Evolutionary conservation across 2,113 vertebrate species (phyloP).

Genomic region (Brachypteracias leptosomus): DNA sequence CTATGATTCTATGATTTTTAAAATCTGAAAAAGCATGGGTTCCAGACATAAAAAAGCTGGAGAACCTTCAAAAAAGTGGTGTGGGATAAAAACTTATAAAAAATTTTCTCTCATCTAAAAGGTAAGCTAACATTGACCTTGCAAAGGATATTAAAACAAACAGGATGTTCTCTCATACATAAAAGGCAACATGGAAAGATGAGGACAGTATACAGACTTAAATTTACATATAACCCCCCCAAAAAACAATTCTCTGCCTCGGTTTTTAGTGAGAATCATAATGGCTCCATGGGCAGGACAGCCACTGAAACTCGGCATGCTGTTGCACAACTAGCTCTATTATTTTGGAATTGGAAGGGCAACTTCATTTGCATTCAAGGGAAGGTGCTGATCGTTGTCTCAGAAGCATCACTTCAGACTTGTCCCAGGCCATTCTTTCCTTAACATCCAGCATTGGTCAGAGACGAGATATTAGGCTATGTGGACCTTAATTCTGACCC

Average conservation of each 20-base stretch:
- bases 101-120: background rate
- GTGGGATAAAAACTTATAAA: background rate
- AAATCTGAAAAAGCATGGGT: background rate
- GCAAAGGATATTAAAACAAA: background rate
- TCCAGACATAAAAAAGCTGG: background rate
- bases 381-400: background rate
- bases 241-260: background rate
- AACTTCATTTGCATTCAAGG: background rate
- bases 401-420: background rate
- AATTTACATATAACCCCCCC: background rate
- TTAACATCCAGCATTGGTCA: background rate
- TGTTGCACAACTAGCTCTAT: background rate
- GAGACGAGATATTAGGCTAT: background rate
- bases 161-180: background rate
- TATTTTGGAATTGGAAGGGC: background rate
- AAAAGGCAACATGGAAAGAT: background rate
- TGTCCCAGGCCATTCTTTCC: background rate
- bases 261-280: background rate
- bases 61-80: background rate
- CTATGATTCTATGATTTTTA: no score
- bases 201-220: background rate
- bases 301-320: background rate
- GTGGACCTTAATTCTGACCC: background rate
- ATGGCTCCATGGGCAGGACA: background rate
- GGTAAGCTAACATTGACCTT: background rate